phyloP scores from a whole-genome alignment of 2,797 vertebrate species.

The Aphelocoma californica region DNA sequence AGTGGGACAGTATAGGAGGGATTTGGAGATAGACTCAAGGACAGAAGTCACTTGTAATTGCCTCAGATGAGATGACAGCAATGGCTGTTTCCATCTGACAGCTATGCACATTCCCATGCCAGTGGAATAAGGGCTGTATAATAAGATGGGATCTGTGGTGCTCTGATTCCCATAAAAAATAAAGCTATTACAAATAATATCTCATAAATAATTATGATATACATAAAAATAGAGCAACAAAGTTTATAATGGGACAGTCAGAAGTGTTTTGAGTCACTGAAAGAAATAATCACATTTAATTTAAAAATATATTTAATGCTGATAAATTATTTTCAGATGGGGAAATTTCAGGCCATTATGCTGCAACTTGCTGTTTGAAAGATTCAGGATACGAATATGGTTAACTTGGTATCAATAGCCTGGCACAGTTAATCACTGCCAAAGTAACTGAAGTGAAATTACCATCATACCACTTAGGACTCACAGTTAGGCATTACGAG shows the following conservation, averaged over 20 bases:
- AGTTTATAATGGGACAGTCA: neutral
- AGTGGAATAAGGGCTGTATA: neutral
- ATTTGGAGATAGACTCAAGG: neutral
- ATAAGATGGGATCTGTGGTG: neutral
- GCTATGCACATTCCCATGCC: neutral
- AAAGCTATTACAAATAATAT: neutral
- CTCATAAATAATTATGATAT: neutral
- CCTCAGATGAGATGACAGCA: neutral
- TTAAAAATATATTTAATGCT: neutral
- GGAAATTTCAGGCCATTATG: neutral
- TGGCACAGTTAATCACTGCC: neutral
- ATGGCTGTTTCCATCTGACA: neutral
- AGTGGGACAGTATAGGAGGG: too few species aligned
- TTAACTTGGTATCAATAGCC: neutral
- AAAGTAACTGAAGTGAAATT: neutral
- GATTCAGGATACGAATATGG: neutral
- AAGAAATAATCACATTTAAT: neutral
- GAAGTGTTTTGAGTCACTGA: neutral
- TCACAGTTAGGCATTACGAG: neutral
- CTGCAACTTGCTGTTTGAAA: neutral
- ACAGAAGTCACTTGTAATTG: neutral
- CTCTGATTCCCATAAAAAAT: neutral
- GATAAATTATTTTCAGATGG: neutral
- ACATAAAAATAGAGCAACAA: neutral
- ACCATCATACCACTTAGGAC: neutral